Evolutionary conservation across 2,113 vertebrate genomes (phyloP).

Genomic region (Macquaria australasica): DNA sequence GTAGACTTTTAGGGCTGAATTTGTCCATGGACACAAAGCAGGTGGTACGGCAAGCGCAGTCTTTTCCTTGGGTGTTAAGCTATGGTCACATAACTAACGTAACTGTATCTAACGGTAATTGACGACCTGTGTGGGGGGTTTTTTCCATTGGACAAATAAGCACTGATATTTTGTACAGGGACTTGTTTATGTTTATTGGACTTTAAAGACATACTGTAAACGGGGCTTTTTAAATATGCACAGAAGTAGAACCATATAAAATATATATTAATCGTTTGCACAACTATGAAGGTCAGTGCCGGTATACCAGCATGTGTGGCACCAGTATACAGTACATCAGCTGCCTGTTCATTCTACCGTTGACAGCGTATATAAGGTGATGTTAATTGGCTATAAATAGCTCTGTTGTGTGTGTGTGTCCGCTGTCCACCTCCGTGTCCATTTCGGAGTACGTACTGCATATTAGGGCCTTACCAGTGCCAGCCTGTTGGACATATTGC

Average conservation of each 20-base stretch:
- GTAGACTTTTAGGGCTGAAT: too few species aligned
- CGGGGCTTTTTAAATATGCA: neutral
- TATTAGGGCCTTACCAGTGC: too few species aligned
- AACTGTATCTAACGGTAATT: neutral
- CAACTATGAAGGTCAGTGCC: neutral
- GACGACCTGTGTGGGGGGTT: neutral
- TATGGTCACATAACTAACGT: too few species aligned
- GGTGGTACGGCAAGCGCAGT: too few species aligned
- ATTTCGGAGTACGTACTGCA: too few species aligned
- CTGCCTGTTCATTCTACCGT: neutral
- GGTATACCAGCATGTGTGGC: neutral
- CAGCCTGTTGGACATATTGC: neutral
- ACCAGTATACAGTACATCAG: neutral
- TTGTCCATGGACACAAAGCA: too few species aligned
- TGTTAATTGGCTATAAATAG: neutral
- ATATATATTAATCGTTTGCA: neutral
- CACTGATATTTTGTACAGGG: neutral
- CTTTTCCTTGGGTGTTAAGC: too few species aligned
- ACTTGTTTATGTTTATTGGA: neutral
- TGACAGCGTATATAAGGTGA: neutral
- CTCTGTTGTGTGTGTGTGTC: neutral
- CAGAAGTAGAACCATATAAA: neutral
- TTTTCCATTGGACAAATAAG: neutral
- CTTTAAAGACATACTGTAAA: neutral
- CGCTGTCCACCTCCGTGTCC: neutral